Evolutionary conservation across 2,113 vertebrate genomes (phyloP).

Genomic region (Pseudopodoces humilis): DNA sequence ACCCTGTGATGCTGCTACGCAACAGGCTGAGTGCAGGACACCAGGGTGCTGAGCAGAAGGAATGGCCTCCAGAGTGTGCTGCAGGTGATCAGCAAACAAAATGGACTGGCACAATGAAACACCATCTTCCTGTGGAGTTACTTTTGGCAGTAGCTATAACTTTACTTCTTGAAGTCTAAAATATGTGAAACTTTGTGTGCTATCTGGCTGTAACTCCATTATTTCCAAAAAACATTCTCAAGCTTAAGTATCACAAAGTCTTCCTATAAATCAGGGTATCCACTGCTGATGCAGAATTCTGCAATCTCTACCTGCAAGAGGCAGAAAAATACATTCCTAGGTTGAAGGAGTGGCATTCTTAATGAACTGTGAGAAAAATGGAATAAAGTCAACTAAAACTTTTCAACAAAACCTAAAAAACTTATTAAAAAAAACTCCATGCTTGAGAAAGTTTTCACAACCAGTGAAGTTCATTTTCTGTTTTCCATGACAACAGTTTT

Average conservation of each 20-base stretch:
- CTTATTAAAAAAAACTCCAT: neutral
- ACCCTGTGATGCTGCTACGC: rapidly evolving
- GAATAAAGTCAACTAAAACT: neutral
- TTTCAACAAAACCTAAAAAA: neutral
- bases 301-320: neutral
- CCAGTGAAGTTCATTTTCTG: neutral
- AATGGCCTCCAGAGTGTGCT: neutral
- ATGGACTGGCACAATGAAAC: neutral
- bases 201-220: neutral
- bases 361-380: neutral
- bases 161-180: neutral
- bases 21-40: neutral
- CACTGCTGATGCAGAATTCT: neutral
- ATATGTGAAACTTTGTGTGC: neutral
- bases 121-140: neutral
- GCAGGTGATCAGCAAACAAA: neutral
- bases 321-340: neutral
- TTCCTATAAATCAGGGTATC: neutral
- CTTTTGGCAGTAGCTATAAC: neutral
- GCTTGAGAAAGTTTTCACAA: neutral
- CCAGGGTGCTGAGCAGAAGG: neutral
- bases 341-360: neutral
- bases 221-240: neutral
- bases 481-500: neutral
- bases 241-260: neutral